phyloP scores from a whole-genome alignment of 2,113 vertebrate genomes.

The Xiphias gladius region DNA sequence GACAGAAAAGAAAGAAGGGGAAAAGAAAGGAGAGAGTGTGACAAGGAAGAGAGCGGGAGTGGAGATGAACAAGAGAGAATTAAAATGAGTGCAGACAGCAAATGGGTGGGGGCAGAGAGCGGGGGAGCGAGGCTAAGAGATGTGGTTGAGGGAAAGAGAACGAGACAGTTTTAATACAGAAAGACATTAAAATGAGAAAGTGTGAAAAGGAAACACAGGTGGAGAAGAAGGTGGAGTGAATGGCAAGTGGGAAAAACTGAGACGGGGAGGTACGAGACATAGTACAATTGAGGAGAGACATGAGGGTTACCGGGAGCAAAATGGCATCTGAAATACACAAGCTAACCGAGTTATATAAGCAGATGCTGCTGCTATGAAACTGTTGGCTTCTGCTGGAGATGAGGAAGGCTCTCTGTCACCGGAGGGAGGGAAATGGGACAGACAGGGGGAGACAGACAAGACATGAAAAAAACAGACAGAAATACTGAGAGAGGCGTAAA shows the following conservation, averaged over 20 bases:
- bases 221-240: slow-evolving; percentile 35
- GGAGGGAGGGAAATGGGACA: slow-evolving; percentile 49
- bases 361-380: slow-evolving; percentile 74
- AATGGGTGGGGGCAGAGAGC: slow-evolving; percentile 61
- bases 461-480: slow-evolving; percentile 37
- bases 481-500: slow-evolving; percentile 47
- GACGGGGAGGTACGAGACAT: slow-evolving; percentile 58
- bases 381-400: slow-evolving; percentile 72
- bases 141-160: slow-evolving; percentile 43
- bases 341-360: slow-evolving; percentile 85
- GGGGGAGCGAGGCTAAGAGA: slow-evolving; percentile 48
- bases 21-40: slow-evolving; percentile 58
- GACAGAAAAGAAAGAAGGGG: slow-evolving; percentile 29
- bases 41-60: slow-evolving; percentile 50
- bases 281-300: slow-evolving; percentile 62
- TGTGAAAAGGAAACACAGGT: slow-evolving; percentile 47
- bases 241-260: slow-evolving; percentile 48
- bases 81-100: slow-evolving; percentile 68
- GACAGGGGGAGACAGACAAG: slow-evolving; percentile 43
- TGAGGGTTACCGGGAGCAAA: slow-evolving; percentile 65
- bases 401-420: slow-evolving; percentile 66
- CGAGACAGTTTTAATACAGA: slow-evolving; percentile 62
- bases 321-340: slow-evolving; percentile 78
- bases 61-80: slow-evolving; percentile 67
- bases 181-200: slow-evolving; percentile 61